Evolutionary conservation across 2,888 invertebrate species (phyloP), one percentile per base, ranked within the genome.

Genomic region (Aelia acuminata): DNA sequence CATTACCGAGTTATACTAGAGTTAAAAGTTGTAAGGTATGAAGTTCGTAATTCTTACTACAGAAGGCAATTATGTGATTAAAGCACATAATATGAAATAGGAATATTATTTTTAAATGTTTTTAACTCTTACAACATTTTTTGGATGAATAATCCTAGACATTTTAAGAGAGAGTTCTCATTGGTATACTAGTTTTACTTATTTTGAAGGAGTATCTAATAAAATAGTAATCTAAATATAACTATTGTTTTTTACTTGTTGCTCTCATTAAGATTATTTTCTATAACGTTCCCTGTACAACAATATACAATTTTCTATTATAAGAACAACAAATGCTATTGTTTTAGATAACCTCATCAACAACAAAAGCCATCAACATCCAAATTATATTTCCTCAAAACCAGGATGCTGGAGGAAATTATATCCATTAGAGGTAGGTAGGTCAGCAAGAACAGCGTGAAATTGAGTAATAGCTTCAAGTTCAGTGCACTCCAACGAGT

Each of bases 391-490:
- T 57, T n/a, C 43, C 43, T 43, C 43, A 47, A 80, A 80, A 80
- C 39, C 3, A 35, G 80, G 80, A 47, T 80, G 39, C 7, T 80
- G 80, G 39, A 80, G 43, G 39, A 80, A 80, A 80, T 43, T 43
- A 43, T 80, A 39, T 39, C 80, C 80, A 80, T 80, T 80, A 80
- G 43, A 10, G 80, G n/a, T 80, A 80, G 80, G 80, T 80, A 80
- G 80, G 80, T 80, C 80, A 80, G 80, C 80, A n/a, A 47, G 43
- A 80, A 43, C 11, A 47, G 22, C 80, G 80, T 80, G 80, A 80
- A 80, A 80, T 80, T 80, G 80, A 80, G 43, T 80, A 80, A 80
- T 80, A 13, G 80, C 80, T 39, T 80, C 80, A 80, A 80, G 80
- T 80, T 80, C 80, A 80, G 22, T 80, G 80, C 39, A 43, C 80